phyloP scores from a whole-genome alignment of 2,888 invertebrate species.

The Osmoderma eremita region DNA sequence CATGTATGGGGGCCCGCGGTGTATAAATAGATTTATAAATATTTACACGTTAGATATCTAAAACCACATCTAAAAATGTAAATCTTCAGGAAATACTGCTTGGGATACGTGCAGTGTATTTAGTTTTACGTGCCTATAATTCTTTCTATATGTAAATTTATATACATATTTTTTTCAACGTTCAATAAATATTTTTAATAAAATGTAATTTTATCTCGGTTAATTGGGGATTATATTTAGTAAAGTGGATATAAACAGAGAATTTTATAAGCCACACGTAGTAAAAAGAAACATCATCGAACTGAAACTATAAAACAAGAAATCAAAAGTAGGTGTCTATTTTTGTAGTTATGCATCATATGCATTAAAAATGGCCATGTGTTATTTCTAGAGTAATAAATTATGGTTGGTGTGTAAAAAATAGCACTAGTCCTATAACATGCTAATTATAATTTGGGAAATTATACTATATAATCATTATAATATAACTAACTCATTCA shows the following conservation, averaged over 20 bases:
- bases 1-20: conserved; percentile 2
- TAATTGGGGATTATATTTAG: too few relatives aligned
- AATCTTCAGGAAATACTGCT: conserved; percentile 39
- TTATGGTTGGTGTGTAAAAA: too few relatives aligned
- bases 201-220: conserved; percentile 28
- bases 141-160: conserved; percentile 37
- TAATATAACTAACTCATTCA: too few relatives aligned
- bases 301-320: too few relatives aligned
- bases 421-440: too few relatives aligned
- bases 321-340: too few relatives aligned
- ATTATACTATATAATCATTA: too few relatives aligned
- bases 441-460: too few relatives aligned
- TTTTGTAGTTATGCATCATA: too few relatives aligned
- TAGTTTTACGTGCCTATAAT: conserved; percentile 33
- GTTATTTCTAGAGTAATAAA: too few relatives aligned
- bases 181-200: conserved; percentile 30
- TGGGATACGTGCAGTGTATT: conserved; percentile 26
- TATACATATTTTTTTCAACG: conserved; percentile 30
- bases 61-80: conserved; percentile 41
- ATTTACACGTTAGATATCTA: conserved; percentile 39
- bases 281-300: conserved; percentile 9
- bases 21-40: conserved; percentile 43
- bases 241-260: conserved; percentile 28
- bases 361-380: too few relatives aligned
- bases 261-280: conserved; percentile 28